Evolutionary conservation across 2,797 vertebrate genomes (phyloP), one percentile per base, ranked within the genome.

Genomic region (Zenarchopterus dispar): DNA sequence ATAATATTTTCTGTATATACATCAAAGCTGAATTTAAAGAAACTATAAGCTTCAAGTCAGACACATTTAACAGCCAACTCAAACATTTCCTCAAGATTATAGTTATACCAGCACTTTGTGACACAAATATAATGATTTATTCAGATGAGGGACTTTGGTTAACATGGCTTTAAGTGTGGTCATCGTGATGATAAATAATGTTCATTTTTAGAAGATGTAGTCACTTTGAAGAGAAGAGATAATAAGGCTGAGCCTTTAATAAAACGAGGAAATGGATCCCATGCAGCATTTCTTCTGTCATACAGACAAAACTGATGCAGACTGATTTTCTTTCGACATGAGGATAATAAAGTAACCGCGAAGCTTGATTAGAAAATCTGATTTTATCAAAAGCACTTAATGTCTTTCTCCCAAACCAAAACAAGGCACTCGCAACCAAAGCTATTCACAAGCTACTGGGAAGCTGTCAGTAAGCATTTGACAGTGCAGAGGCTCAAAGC

Each of bases 401-500:
- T 16, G 26, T 19, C 9, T 53, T 64, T 42, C 50, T 58, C 18
- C 56, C 45, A 67, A 28, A 62, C 44, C 43, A 49, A 45, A 33
- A 22, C 13, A 55, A 15, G 8, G 53, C 33, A 36, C 56, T 54
- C 39, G 50, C 54, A 62, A 73, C 62, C 63, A 54, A 77, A 85
- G 75, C 57, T 75, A 77, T 84, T 70, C 79, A 76, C 60, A 54
- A 67, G 76, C 80, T 56, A 70, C 72, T 76, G 70, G 55, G 55
- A 60, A 54, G 55, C 57, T 70, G 65, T 77, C 74, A 77, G 74
- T 74, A 78, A 62, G 64, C 31, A 13, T 71, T 64, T 68, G 78
- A 84, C 71, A 80, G 60, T 66, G 76, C 72, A 61, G 57, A 78
- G 53, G 68, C 81, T 76, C 48, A 59, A 68, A 67, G 70, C 21